Percentiles rank a stretch among this genome's conserved stretches.
Conservation (phyloP, 2,888 invertebrate species). For the Byasa hedistus region DNA sequence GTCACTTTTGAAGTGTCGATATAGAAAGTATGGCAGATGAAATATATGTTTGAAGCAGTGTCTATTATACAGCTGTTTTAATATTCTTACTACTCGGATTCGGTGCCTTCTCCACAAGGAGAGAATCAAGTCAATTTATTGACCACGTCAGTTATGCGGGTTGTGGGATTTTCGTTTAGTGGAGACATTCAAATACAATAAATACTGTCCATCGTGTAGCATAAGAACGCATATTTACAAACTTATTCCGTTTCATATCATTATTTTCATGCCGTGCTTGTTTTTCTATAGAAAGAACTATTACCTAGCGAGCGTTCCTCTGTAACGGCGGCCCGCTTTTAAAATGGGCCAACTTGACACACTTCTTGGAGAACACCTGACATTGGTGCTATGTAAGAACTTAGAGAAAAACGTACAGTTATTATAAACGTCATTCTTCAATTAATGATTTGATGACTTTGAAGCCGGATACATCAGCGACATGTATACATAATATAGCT, state of each 20-base stretch:
- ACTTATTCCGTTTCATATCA: background rate
- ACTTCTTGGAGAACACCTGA: slow-evolving; percentile 52
- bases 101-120: too few relatives aligned
- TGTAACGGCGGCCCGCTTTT: slow-evolving; percentile 42
- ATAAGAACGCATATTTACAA: background rate
- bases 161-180: too few relatives aligned
- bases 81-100: too few relatives aligned
- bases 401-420: slow-evolving; percentile 27
- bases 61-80: too few relatives aligned
- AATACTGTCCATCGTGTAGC: background rate
- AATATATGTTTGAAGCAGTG: too few relatives aligned
- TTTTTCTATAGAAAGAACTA: slow-evolving; percentile 12
- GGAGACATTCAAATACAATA: too few relatives aligned
- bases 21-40: too few relatives aligned
- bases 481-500: too few relatives aligned
- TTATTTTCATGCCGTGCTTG: slow-evolving; percentile 1
- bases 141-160: too few relatives aligned
- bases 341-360: slow-evolving; percentile 59
- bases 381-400: slow-evolving; percentile 35
- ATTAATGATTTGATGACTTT: background rate
- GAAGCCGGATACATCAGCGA: too few relatives aligned
- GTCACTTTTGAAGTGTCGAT: too few relatives aligned
- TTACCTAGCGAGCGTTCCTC: slow-evolving; percentile 14
- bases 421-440: slow-evolving; percentile 14
- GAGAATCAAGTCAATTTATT: too few relatives aligned